Evolutionary conservation across 2,797 vertebrate species (phyloP), one percentile per base, ranked within the genome.

Genomic region (Hirundo rustica): DNA sequence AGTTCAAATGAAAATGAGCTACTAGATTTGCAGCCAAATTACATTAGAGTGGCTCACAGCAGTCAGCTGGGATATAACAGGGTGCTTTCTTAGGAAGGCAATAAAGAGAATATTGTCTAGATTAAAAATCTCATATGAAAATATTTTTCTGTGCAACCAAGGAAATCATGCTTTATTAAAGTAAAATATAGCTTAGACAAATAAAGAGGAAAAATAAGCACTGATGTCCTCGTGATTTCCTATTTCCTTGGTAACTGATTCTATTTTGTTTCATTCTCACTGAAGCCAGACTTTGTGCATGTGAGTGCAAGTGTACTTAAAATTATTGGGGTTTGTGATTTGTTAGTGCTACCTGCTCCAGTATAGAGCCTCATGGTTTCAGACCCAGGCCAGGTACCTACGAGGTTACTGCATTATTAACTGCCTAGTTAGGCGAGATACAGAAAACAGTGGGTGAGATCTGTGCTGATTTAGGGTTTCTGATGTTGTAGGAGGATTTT

Each of bases 81-180:
- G 84, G 51, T 91, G 34, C 51, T 95, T 97, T 88, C 96, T 85
- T 89, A 85, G 68, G 75, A 85, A 70, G 51, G 74, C 83, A 95
- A 94, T 96, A 93, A 95, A 96, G 48, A 85, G 55, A 92, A 85
- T 75, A 58, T 91, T 94, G 93, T 95, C 79, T 91, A 80, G 55
- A 87, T 95, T 89, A 76, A 88, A 95, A 91, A 88, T 76, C 40
- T 78, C 66, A 38, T 80, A n/a, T 48, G 68, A 87, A 95, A 93
- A 92, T 90, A 91, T 94, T 92, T 93, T 93, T 74, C 64, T 72
- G 25, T 71, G 57, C 77, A 93, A 83, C 65, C 36, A 47, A 88
- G 81, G 87, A 95, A 94, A 94, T 94, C 58, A 66, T 3, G 1
- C 58, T 90, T 90, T 85, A 91, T 90, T 92, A 84, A 95, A 88